phyloP scores from a whole-genome alignment of 2,797 vertebrate species.

The Tapirus indicus region DNA sequence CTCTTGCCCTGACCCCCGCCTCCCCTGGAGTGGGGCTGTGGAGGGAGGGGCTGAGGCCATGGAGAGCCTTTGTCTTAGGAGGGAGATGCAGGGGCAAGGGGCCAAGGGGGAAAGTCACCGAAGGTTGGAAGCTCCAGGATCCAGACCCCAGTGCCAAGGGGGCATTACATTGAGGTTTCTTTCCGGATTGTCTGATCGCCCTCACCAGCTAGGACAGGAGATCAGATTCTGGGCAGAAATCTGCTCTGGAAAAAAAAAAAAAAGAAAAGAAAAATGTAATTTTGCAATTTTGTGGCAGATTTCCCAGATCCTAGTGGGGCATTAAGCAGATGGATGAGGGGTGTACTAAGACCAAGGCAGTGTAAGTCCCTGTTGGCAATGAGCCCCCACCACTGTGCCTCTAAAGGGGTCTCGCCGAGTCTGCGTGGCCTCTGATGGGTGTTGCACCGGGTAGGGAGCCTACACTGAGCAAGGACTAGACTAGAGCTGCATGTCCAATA shows the following conservation, averaged over 20 bases:
- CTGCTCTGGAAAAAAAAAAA: not conserved
- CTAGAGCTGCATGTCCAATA: fast-evolving
- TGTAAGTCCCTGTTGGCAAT: not conserved
- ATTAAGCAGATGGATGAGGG: not conserved
- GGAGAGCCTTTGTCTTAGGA: not conserved
- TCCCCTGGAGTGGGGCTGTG: fast-evolving
- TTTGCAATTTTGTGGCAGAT: not conserved
- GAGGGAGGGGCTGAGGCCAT: not conserved
- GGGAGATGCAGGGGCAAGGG: not conserved
- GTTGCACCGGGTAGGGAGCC: not conserved
- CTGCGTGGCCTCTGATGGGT: not conserved
- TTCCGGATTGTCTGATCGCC: not conserved
- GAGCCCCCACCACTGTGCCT: not conserved
- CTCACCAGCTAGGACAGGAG: not conserved
- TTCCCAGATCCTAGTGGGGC: not conserved
- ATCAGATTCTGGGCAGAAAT: not conserved
- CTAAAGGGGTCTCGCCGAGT: not conserved
- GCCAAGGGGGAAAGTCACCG: too few species aligned
- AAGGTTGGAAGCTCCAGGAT: not conserved
- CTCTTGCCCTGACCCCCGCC: not conserved
- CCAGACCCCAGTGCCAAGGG: not conserved
- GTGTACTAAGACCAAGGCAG: not conserved
- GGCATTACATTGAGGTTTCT: not conserved
- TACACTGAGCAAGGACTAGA: too few species aligned
- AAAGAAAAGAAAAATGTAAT: not conserved